Conservation (phyloP, 1,140 invertebrate genomes). For the Anadara kagoshimensis region DNA sequence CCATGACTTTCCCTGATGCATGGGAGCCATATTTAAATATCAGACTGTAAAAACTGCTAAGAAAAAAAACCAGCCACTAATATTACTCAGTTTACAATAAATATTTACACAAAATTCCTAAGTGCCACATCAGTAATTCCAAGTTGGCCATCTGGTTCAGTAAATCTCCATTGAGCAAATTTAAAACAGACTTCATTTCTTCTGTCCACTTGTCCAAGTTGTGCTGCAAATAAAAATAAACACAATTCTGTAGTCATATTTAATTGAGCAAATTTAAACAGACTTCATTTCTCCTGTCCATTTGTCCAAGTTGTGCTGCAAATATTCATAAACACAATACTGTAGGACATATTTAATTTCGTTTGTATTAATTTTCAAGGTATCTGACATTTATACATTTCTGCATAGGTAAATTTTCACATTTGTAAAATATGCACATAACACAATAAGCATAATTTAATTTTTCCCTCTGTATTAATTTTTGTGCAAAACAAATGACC, state of each 20-base stretch:
- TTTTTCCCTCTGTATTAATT: no score
- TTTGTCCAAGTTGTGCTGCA: slow-evolving; percentile 66
- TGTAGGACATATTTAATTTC: neutral
- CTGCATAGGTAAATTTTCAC: no score
- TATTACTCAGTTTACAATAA: no score
- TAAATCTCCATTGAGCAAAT: slow-evolving; percentile 98
- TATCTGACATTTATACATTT: no score
- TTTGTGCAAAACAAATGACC: no score
- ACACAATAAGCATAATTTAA: no score
- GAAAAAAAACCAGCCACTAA: no score
- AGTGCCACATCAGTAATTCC: slow-evolving; percentile 96
- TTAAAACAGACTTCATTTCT: slow-evolving; percentile 99
- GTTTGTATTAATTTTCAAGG: neutral
- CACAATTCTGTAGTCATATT: no score
- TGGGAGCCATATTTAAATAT: no score
- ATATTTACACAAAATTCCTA: slow-evolving; percentile 91
- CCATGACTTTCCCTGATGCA: no score
- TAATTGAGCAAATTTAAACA: slow-evolving; percentile 99
- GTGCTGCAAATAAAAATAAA: slow-evolving; percentile 52
- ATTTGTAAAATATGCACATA: no score
- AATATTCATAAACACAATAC: neutral
- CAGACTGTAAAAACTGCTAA: no score
- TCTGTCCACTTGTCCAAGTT: slow-evolving; percentile 80
- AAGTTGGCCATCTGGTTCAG: slow-evolving; percentile 97
- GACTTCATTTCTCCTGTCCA: slow-evolving; percentile 94